These are phyloP conservation scores for Dermatemys mawii DNA, from an alignment of 2,113 vertebrate species.

Conservation along the genomic window DNA sequence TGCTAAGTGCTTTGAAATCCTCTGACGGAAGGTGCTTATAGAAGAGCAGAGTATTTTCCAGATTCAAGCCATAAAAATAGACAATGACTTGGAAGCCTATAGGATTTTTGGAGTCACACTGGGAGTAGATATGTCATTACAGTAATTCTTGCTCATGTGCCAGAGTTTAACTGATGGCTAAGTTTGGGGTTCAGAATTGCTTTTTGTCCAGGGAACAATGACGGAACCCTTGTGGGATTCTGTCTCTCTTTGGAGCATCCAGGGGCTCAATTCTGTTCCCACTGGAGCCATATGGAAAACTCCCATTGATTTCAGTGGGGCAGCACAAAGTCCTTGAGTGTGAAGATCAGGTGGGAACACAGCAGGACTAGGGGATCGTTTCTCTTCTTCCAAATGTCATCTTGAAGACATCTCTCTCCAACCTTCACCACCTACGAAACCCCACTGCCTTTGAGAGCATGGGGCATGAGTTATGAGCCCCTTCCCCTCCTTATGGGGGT, in stretches of 20 bases:
- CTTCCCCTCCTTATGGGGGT: not conserved
- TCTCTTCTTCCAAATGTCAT: slow-evolving; percentile 2
- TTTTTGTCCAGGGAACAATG: not conserved
- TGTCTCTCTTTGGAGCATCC: not conserved
- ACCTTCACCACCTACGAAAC: not conserved
- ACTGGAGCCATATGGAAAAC: not conserved
- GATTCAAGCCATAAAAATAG: not conserved
- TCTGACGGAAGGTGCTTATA: not conserved
- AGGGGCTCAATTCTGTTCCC: not conserved
- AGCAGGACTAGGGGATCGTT: slow-evolving; percentile 33
- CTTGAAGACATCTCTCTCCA: not conserved
- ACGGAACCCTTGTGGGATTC: not conserved
- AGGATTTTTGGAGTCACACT: not conserved
- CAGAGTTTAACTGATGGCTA: not conserved
- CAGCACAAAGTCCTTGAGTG: slow-evolving; percentile 3
- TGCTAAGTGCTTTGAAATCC: slow-evolving; percentile 33
- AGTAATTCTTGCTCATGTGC: not conserved
- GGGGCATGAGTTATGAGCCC: slow-evolving; percentile 44
- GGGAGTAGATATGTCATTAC: accelerated
- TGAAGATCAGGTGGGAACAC: accelerated
- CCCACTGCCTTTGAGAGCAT: not conserved
- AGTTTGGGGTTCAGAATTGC: not conserved
- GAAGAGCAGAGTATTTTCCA: slow-evolving; percentile 7
- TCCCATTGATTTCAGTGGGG: not conserved
- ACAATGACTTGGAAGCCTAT: not conserved